Conservation (phyloP, 2,888 invertebrate genomes). For the Lamellibrachia satsuma region DNA sequence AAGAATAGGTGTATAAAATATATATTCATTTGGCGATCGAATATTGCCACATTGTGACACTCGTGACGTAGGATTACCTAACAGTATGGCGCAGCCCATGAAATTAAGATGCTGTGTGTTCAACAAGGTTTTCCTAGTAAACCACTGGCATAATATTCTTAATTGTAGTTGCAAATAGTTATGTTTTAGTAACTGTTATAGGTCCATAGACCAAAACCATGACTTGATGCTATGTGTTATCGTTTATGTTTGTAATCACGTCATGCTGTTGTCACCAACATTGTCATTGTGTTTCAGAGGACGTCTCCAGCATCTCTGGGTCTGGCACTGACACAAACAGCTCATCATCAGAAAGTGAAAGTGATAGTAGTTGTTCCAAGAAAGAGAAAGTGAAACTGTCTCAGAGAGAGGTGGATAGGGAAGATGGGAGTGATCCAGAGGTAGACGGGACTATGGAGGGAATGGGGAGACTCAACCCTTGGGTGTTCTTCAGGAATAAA, state of each 20-base stretch:
- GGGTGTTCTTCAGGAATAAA: constrained; percentile 78
- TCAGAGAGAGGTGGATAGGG: constrained; percentile 47
- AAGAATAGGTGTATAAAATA: no score
- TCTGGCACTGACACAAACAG: constrained; percentile 67
- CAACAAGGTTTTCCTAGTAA: no score
- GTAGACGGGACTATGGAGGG: constrained; percentile 34
- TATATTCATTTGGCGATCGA: no score
- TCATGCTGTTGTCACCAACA: background rate
- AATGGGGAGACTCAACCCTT: constrained; percentile 68
- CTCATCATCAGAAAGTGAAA: constrained; percentile 17
- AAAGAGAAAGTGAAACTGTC: background rate
- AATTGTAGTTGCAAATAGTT: no score
- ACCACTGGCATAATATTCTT: no score
- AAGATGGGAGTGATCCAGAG: constrained; percentile 45
- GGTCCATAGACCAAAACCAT: no score
- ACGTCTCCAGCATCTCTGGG: constrained; percentile 76
- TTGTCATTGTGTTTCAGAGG: constrained; percentile 66
- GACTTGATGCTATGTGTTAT: no score
- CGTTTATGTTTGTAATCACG: background rate
- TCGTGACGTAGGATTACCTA: no score
- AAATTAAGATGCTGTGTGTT: no score
- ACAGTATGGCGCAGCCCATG: no score
- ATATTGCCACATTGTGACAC: no score
- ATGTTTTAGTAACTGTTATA: no score
- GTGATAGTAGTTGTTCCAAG: background rate